phyloP scores from a whole-genome alignment of 1,140 invertebrate genomes.

The Tyrophagus putrescentiae region DNA sequence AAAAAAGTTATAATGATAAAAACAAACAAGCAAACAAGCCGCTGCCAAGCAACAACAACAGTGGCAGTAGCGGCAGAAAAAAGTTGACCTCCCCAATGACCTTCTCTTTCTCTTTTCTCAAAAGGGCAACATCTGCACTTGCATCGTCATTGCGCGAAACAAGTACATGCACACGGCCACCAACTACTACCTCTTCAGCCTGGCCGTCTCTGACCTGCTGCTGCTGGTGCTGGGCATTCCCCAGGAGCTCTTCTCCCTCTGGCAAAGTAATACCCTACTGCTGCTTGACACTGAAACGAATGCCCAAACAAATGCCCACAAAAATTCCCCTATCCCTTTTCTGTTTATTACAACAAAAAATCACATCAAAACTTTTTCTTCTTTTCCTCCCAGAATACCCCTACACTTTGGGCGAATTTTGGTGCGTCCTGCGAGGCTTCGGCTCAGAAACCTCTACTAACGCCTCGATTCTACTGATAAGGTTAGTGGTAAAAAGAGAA shows the following conservation, averaged over 20 bases:
- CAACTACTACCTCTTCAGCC: conserved; percentile 82
- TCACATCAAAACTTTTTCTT: no score
- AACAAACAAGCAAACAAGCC: conserved; percentile 49
- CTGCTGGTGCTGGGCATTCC: conserved; percentile 53
- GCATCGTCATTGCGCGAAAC: conserved; percentile 44
- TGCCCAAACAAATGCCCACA: no score
- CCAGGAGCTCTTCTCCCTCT: conserved; percentile 69
- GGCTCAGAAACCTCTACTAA: conserved; percentile 76
- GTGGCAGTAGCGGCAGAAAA: no score
- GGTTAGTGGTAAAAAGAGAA: no score
- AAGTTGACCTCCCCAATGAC: no score
- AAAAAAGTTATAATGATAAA: no score
- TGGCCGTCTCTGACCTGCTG: conserved; percentile 81
- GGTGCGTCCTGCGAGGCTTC: conserved; percentile 59
- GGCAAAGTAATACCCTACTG: conserved; percentile 68
- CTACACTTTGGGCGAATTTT: conserved; percentile 65
- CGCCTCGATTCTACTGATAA: conserved; percentile 77
- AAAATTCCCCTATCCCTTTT: no score
- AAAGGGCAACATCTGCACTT: conserved; percentile 45
- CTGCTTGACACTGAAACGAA: no score
- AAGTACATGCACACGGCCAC: conserved; percentile 43
- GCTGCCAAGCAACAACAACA: no score
- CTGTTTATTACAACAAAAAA: no score
- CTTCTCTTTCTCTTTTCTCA: no score
- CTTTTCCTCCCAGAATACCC: no score